Base-by-base conservation (phyloP, 2,888 invertebrate species). In the Drosophila paracracens region DNA sequence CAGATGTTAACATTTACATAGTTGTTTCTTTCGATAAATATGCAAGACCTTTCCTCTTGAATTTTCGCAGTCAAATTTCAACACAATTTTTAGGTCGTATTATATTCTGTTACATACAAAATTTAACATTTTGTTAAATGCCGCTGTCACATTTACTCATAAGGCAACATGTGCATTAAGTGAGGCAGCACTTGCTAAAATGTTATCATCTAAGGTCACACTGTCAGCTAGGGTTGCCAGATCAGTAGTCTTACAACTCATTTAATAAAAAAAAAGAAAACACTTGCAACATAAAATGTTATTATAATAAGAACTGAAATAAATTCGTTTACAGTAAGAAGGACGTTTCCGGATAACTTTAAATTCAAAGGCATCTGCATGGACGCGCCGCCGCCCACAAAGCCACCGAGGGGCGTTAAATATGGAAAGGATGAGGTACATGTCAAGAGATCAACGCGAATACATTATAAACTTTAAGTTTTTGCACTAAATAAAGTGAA, bases 381-480 rank as follows among this genome's bases (percentile, higher is more conserved):
- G 95, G 95, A 95, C 83, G 94, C 95, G 60, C 94, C 95, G 80
- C 96, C 97, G 77, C 93, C 97, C 59, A 95, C 96, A 33, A 97
- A 97, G 93, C 97, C 97, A 89, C 97, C 97, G 29, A 94, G 97
- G 91, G 97, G 97, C 70, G 96, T 97, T 54, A 97, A 97, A 94
- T 96, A 96, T 91, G 95, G 96, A 63, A 97, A 96, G 94, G 97
- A 97, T 95, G 97, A 97, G 92, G 97, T 97, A 94, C 11, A 67
- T 51, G 53, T 38, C 35, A 67, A 70, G 53, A 46, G n/a, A 35
- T 31, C 10, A 27, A 16, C 27, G 53, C 21, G 51, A 61, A 35
- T n/a, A 29, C 3, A 36, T 48, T 18, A 27, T 57, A 54, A 50
- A 46, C n/a, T 16, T 11, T 46, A 52, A 54, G 29, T 43, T 40